phyloP scores from a whole-genome alignment of 2,113 vertebrate genomes.

The Pogona vitticeps region DNA sequence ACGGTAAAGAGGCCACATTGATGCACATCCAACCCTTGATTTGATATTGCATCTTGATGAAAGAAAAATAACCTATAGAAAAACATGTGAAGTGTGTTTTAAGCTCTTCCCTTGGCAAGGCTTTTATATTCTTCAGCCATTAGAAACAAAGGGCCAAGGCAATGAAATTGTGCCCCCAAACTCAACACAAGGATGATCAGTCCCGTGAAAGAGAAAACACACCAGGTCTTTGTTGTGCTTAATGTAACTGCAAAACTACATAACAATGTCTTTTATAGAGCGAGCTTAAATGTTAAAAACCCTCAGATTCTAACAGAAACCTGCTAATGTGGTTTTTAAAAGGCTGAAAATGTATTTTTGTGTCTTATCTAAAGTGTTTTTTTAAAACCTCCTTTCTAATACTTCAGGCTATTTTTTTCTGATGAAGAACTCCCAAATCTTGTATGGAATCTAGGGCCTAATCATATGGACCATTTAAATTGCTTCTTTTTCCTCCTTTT shows the following conservation, averaged over 20 bases:
- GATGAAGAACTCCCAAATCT: neutral
- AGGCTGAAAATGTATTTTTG: neutral
- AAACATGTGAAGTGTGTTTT: neutral
- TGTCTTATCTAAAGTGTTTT: neutral
- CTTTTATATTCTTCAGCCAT: neutral
- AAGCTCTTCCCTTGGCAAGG: neutral
- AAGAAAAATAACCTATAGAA: neutral
- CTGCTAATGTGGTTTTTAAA: neutral
- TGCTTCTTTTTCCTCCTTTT: too few relatives aligned
- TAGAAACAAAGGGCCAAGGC: neutral
- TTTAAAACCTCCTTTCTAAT: neutral
- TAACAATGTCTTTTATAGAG: neutral
- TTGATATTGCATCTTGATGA: neutral
- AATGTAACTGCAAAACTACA: neutral
- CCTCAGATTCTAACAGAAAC: neutral
- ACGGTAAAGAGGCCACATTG: neutral
- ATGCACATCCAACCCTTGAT: neutral
- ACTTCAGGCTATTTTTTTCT: neutral
- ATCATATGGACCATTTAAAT: too few relatives aligned
- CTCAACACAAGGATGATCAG: neutral
- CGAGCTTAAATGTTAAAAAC: neutral
- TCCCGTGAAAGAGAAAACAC: neutral
- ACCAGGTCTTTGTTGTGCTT: neutral
- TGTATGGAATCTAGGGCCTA: too few relatives aligned
- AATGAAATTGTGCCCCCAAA: neutral